phyloP scores from a whole-genome alignment of 2,113 vertebrate genomes.

The Origma solitaria region DNA sequence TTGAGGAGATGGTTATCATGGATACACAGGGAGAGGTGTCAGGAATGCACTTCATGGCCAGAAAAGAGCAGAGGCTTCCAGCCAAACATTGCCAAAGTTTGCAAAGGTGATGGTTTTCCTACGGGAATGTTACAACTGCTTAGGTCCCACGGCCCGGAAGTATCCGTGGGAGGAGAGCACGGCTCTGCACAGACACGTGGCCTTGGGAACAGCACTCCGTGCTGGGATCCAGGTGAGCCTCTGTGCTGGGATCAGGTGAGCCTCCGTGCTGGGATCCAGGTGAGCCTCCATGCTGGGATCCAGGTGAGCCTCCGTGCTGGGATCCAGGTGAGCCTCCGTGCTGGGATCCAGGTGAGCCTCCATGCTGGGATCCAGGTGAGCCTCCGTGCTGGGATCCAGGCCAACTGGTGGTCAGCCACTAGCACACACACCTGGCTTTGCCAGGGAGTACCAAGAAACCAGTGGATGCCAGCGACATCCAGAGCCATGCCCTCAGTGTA shows the following conservation, averaged over 20 bases:
- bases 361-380: neutral
- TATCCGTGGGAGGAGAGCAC: neutral
- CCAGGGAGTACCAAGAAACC: neutral
- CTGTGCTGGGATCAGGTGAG: neutral
- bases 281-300: neutral
- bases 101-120: neutral
- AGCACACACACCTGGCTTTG: neutral
- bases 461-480: accelerated
- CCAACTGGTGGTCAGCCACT: neutral
- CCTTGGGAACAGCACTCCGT: neutral
- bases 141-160: neutral
- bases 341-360: neutral
- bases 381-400: neutral
- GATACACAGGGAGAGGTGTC: neutral
- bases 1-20: neutral
- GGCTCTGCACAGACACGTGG: neutral
- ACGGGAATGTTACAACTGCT: neutral
- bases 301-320: neutral
- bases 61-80: neutral
- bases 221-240: neutral
- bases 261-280: neutral
- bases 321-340: neutral
- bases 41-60: neutral
- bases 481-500: neutral
- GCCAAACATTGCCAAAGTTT: neutral